phyloP scores from a whole-genome alignment of 2,888 invertebrate genomes.

The Napeogenes sylphis region DNA sequence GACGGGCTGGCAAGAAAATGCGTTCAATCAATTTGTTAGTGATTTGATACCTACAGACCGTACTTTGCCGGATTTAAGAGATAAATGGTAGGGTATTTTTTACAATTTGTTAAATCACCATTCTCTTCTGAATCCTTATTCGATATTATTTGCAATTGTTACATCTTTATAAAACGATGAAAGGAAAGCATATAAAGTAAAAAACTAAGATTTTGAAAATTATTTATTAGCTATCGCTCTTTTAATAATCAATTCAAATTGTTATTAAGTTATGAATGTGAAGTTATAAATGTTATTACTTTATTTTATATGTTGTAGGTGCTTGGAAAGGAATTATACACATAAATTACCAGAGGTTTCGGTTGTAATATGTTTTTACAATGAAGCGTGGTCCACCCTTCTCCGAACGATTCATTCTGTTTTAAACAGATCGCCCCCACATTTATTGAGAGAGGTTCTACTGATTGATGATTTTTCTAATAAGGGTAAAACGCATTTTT shows the following conservation, averaged over 20 bases:
- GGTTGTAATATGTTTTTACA: constrained; percentile 95
- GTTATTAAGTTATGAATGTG: too few relatives aligned
- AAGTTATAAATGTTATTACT: too few relatives aligned
- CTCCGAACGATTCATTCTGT: constrained; percentile 96
- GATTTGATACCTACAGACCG: constrained; percentile 96
- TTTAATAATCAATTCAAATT: too few relatives aligned
- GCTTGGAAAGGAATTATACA: constrained; percentile 78
- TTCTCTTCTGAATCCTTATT: background rate
- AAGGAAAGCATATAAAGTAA: too few relatives aligned
- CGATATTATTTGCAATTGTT: too few relatives aligned
- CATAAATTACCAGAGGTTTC: constrained; percentile 86
- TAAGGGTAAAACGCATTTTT: constrained; percentile 80
- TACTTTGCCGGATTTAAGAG: constrained; percentile 88
- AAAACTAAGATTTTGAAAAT: too few relatives aligned
- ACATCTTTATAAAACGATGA: too few relatives aligned
- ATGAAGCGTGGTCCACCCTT: constrained; percentile 98
- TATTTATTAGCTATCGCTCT: too few relatives aligned
- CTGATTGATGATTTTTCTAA: constrained; percentile 96
- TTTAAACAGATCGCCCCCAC: constrained; percentile 89
- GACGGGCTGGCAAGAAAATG: constrained; percentile 96
- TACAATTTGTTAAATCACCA: background rate
- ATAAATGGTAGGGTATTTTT: constrained; percentile 23
- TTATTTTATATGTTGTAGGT: constrained; percentile 72
- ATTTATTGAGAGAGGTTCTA: constrained; percentile 92
- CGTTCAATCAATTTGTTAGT: constrained; percentile 97